Evolutionary conservation across 2,113 vertebrate species (phyloP).

Genomic region (Megaleporinus macrocephalus): DNA sequence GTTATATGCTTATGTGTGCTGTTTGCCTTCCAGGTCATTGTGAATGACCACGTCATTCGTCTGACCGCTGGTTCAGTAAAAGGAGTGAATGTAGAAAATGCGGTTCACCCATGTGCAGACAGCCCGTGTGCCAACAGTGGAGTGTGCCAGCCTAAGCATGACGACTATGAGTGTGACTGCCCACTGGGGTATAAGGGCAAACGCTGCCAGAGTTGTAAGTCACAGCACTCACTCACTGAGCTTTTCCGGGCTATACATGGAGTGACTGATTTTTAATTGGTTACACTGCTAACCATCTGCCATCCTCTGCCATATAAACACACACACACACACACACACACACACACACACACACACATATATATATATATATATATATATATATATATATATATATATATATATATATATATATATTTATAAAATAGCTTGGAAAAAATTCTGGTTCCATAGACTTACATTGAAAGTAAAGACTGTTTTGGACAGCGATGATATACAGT

Average conservation of each 20-base stretch:
- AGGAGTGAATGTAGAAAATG: slow-evolving; percentile 80
- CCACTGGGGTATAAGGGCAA: slow-evolving; percentile 81
- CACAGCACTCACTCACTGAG: neutral
- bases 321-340: no score
- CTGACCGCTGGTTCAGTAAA: slow-evolving; percentile 72
- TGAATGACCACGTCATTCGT: slow-evolving; percentile 80
- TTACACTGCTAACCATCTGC: no score
- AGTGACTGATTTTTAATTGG: no score
- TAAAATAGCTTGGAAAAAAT: no score
- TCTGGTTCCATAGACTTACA: no score
- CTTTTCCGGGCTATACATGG: neutral
- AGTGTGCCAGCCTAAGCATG: slow-evolving; percentile 77
- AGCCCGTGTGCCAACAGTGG: slow-evolving; percentile 80
- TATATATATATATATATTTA: no score
- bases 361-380: no score
- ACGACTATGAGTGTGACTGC: slow-evolving; percentile 83
- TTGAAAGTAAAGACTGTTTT: no score
- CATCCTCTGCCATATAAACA: no score
- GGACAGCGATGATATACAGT: no score
- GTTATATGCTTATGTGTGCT: neutral
- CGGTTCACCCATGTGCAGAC: slow-evolving; percentile 77
- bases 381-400: no score
- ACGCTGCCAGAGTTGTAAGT: slow-evolving; percentile 83
- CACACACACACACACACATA: no score
- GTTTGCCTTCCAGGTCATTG: slow-evolving; percentile 69